A percentile compares a stretch with the other conserved stretches of the same genome.
phyloP scores from a whole-genome alignment of 2,888 invertebrate species.

The Aspidapion aeneum region DNA sequence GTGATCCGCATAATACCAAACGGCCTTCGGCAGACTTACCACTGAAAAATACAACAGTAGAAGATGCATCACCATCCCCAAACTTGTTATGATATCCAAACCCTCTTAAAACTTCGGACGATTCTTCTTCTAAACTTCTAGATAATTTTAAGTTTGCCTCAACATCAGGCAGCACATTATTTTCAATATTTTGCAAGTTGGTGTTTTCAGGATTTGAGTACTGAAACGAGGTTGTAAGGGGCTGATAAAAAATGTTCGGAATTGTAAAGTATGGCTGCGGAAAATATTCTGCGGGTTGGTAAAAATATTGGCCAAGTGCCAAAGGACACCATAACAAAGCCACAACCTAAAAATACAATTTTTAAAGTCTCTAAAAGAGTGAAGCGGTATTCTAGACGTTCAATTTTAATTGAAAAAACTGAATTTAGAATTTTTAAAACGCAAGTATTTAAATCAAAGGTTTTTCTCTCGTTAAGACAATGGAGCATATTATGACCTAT shows the following conservation, averaged over 20 bases:
- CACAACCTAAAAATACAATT: background rate
- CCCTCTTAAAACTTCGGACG: slow-evolving; percentile 17
- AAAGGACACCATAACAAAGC: background rate
- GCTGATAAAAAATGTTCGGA: background rate
- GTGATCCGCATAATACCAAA: background rate
- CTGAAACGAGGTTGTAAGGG: background rate
- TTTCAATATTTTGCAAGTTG: background rate
- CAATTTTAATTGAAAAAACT: too few species aligned
- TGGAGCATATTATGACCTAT: too few species aligned
- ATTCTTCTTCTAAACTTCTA: background rate
- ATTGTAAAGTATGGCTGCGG: background rate
- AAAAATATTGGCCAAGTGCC: background rate
- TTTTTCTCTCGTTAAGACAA: too few species aligned
- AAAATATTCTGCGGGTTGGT: background rate
- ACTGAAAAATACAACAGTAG: slow-evolving; percentile 21
- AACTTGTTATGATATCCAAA: slow-evolving; percentile 22
- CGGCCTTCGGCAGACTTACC: too few species aligned
- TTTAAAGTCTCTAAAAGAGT: too few species aligned
- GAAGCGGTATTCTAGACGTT: too few species aligned
- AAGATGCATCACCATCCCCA: slow-evolving; percentile 20
- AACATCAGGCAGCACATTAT: background rate
- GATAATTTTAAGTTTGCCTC: background rate
- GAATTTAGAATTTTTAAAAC: too few species aligned
- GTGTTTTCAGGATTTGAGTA: background rate
- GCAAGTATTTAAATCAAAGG: too few species aligned